Conservation (phyloP, 2,888 invertebrate genomes). For the Griposia aprilina region DNA sequence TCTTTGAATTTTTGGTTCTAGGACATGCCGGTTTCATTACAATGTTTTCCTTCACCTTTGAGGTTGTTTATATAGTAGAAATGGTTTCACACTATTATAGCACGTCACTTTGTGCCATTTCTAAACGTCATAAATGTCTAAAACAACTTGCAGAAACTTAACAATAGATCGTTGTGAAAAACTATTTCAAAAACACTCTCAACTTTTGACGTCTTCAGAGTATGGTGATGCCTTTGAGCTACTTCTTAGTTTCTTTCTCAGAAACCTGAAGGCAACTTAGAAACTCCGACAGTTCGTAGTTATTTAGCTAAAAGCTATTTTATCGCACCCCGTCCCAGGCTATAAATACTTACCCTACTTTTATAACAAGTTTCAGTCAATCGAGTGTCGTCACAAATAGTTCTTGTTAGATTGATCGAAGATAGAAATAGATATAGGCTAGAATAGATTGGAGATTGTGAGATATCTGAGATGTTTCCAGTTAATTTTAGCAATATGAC, state of each 20-base stretch:
- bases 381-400: conserved; percentile 36
- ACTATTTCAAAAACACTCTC: conserved; percentile 11
- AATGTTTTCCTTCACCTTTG: neutral
- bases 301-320: conserved; percentile 62
- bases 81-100: neutral
- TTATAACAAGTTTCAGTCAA: conserved; percentile 56
- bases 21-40: neutral
- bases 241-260: conserved; percentile 20
- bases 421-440: conserved; percentile 9
- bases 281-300: conserved; percentile 37
- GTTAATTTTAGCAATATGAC: neutral
- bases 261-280: conserved; percentile 10
- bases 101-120: neutral
- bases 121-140: neutral
- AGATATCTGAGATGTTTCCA: neutral
- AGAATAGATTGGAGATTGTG: neutral
- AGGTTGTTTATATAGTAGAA: neutral
- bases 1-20: neutral
- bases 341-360: conserved; percentile 62
- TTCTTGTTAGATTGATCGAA: conserved; percentile 33
- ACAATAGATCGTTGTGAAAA: conserved; percentile 19
- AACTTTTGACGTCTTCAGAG: conserved; percentile 35
- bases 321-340: conserved; percentile 45
- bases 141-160: neutral
- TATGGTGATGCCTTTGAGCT: neutral